Conservation (phyloP, 2,888 invertebrate species). For the Erannis defoliaria region DNA sequence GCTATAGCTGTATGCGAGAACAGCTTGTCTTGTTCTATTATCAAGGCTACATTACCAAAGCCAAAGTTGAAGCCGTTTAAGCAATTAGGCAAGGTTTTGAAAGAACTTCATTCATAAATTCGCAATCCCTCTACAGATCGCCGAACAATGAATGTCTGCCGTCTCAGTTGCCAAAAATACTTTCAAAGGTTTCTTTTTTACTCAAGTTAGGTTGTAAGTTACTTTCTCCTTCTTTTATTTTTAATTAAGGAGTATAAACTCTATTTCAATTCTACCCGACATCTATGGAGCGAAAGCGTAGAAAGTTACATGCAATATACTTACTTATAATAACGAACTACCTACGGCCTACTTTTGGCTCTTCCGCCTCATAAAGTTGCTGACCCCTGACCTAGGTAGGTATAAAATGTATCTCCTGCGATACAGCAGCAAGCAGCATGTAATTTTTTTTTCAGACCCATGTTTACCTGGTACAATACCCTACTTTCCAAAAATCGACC, state of each 20-base stretch:
- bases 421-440: no score
- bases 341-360: no score
- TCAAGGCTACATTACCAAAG: background rate
- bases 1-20: no score
- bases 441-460: no score
- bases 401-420: no score
- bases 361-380: no score
- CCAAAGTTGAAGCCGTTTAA: background rate
- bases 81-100: background rate
- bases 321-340: no score
- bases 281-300: no score
- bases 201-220: background rate
- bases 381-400: no score
- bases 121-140: background rate
- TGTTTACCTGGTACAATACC: background rate
- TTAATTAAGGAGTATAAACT: background rate
- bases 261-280: no score
- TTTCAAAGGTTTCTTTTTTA: background rate
- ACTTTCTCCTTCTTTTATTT: no score
- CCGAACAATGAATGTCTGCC: background rate
- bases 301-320: no score
- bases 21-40: background rate
- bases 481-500: background rate
- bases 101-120: slow-evolving; percentile 1
- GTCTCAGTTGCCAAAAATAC: background rate